Base-by-base conservation (phyloP, 1,140 invertebrate species). In the Papilio aristodemus region DNA sequence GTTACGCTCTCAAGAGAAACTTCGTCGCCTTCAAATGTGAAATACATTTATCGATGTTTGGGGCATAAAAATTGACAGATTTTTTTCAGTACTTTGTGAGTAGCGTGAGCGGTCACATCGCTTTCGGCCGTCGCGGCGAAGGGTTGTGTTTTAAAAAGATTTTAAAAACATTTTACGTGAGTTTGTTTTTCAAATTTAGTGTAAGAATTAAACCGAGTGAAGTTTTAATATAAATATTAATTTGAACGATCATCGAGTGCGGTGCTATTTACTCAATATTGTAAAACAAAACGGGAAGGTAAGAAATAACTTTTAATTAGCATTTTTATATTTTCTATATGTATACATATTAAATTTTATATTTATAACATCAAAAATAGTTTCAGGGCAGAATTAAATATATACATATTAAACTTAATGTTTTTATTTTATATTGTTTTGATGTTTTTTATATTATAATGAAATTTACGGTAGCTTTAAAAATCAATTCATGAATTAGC, bases 41-140 rank as follows among this genome's bases (percentile, higher is more conserved):
- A 88, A 87, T 88, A 85, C 83, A 85, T 85, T 86, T 89, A 90
- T 91, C 85, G 89, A 91, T 90, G 87, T 87, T 89, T 80, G 83
- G 79, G 81, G 83, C 86, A 89, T 91, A 90, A 90, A 91, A 91
- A 91, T 91, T 90, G 89, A 91, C 89, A 90, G 89, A 85, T 87
- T 89, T 89, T 89, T 90, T 87, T 87, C 85, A 90, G 89, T 91
- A 73, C 75, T 84, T 83, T 84, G 84, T 81, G 79, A 86, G 83
- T 73, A 63, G 74, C 75, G 54, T 76, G 13, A 63, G 71, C 63
- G 78, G 63, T 68, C 82, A 87, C 69, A 86, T 73, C 69, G 73
- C 43, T 69, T 72, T 70, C 66, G 64, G 68, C 73, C 68, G 69
- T 67, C 70, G 73, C 38, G 70, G n/a, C 77, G 81, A 81, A 84